A percentile compares a stretch with the other conserved stretches of the same genome.
These are phyloP conservation scores for Lathamus discolor DNA, from an alignment of 2,113 vertebrate genomes.

Conservation along the genomic window DNA sequence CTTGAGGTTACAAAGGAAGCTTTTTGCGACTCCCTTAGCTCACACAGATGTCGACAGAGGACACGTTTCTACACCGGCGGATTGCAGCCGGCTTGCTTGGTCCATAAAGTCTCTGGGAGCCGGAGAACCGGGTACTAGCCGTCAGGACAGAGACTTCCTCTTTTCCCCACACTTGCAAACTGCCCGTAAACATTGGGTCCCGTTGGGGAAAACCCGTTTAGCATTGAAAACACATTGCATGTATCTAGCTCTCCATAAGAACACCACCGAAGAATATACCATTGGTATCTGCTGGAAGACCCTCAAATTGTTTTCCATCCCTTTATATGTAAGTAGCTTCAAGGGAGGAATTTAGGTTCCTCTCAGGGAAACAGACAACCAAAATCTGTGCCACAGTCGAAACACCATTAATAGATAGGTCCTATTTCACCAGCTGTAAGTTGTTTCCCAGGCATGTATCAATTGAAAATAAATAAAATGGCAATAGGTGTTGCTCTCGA, in stretches of 20 bases:
- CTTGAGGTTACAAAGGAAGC: accelerated
- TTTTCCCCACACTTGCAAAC: not conserved
- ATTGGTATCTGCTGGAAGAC: accelerated
- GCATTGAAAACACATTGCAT: accelerated
- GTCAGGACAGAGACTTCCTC: accelerated
- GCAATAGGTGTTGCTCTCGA: accelerated
- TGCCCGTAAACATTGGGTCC: accelerated
- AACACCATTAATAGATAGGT: not conserved
- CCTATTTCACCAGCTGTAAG: no score
- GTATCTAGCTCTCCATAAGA: accelerated
- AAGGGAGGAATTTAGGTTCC: accelerated
- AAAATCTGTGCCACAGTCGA: not conserved
- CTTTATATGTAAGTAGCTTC: accelerated
- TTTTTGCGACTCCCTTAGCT: not conserved
- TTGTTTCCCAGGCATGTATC: not conserved
- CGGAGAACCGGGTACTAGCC: not conserved
- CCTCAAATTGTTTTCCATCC: accelerated
- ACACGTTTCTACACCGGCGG: not conserved
- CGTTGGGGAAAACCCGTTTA: accelerated
- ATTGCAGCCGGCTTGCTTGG: no score
- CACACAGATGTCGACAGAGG: not conserved
- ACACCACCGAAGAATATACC: accelerated
- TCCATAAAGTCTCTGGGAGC: accelerated
- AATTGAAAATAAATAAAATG: not conserved
- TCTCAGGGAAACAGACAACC: not conserved